phyloP scores from a whole-genome alignment of 2,888 invertebrate species.

The Phyllotreta striolata region DNA sequence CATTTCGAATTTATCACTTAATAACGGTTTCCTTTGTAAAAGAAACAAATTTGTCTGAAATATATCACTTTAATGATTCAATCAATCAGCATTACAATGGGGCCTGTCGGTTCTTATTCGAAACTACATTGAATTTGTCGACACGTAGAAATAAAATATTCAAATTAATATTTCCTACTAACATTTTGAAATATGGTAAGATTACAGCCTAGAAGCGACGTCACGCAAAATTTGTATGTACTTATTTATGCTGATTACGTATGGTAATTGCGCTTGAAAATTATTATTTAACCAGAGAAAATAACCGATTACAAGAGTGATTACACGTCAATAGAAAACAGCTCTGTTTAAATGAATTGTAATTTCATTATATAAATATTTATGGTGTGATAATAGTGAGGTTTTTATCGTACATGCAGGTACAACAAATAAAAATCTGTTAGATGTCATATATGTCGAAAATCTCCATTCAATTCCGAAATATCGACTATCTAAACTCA shows the following conservation, averaged over 20 bases:
- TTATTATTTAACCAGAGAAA: too few relatives aligned
- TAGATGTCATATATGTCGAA: conserved; percentile 4
- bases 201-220: conserved; percentile 2
- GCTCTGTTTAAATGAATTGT: not conserved
- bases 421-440: not conserved
- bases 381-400: not conserved
- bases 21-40: too few relatives aligned
- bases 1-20: too few relatives aligned
- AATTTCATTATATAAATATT: not conserved
- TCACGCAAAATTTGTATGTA: conserved; percentile 8
- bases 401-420: not conserved
- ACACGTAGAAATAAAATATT: conserved; percentile 15
- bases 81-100: conserved; percentile 7
- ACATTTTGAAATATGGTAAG: conserved; percentile 14
- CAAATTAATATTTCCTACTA: conserved; percentile 18
- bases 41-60: too few relatives aligned
- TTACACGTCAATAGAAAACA: too few relatives aligned
- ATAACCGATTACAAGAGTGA: too few relatives aligned
- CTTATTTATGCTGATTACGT: too few relatives aligned
- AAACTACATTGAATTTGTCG: conserved; percentile 9
- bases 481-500: not conserved
- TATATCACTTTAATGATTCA: too few relatives aligned
- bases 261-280: too few relatives aligned
- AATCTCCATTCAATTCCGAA: conserved; percentile 5
- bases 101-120: conserved; percentile 16